Evolutionary conservation across 37 sponge, comb jelly and placozoan species (phyloP), one percentile per base, ranked within the genome.

Genomic region (Beroe forskalii): DNA sequence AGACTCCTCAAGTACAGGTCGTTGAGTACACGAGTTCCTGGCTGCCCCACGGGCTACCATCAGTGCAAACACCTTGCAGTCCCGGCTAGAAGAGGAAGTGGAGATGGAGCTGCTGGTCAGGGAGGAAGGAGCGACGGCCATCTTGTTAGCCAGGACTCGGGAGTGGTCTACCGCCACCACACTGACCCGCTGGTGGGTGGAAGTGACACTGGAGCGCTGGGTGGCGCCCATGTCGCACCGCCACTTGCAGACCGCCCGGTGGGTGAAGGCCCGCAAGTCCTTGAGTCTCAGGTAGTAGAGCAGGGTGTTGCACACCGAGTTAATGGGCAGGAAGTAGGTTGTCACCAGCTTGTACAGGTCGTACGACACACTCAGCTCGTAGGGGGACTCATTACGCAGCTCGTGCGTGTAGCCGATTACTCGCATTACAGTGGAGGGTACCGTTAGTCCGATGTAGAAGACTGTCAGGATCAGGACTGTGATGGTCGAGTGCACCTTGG

Each of bases 261-360:
- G 17, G 27, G 86, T 44, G 60, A 38, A 80, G 55, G 8, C 3
- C 24, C 86, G 86, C 24, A 80, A 3, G 32, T 80, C 86, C 30
- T 80, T 44, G 27, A 80, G 36, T 23, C 86, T 3, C 31, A 80
- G 27, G 31, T 33, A 80, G 48, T 80, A 80, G 55, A 80, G 38
- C 3, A 44, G 9, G 86, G 86, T 80, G 55, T 80, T 80, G 30
- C 86, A 80, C 8, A 44, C 86, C 55, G 86, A 41, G 55, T 80
- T 80, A n/a, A 80, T 44, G 43, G 86, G 86, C 0, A 80, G 86
- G 24, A 44, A 41, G 55, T 44, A 80, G 43, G 55, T 80, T 40
- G 55, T 41, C 38, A 80, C 40, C 3, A 80, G 55, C 42, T 38
- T 44, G 55, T 33, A 80, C 1, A 44, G n/a, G 40, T 44, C 44